Percentiles rank a stretch among this genome's conserved stretches.
These are phyloP conservation scores for Uria lomvia DNA, from an alignment of 2,113 vertebrate species.

Conservation along the genomic window DNA sequence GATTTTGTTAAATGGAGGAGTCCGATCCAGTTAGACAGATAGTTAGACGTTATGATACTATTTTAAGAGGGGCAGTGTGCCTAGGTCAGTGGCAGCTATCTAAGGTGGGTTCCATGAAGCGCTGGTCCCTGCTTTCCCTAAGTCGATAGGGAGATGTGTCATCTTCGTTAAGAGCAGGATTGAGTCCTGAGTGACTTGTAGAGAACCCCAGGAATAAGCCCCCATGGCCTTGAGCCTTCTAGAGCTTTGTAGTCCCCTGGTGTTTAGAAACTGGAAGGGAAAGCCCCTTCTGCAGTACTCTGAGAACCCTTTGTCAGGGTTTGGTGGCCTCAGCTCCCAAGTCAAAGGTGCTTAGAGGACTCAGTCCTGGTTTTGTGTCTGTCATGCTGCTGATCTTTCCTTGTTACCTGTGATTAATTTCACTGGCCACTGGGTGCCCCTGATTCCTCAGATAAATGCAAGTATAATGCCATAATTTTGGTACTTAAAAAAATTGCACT, in stretches of 20 bases:
- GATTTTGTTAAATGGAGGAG: constrained; percentile 20
- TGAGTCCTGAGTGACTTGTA: background rate
- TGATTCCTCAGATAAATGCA: background rate
- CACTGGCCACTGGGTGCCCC: background rate
- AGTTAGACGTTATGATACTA: background rate
- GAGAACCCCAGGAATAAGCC: background rate
- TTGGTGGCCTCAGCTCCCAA: background rate
- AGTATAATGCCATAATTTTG: background rate
- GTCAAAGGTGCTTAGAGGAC: background rate
- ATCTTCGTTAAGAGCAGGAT: background rate
- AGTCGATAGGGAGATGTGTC: background rate
- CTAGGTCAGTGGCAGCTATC: background rate
- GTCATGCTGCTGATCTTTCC: background rate
- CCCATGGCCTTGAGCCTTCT: background rate
- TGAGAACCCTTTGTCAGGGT: background rate
- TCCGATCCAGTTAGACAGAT: background rate
- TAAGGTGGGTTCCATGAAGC: background rate
- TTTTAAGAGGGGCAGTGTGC: background rate
- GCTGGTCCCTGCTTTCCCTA: background rate
- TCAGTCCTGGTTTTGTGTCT: background rate
- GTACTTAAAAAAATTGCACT: background rate
- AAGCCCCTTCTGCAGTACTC: background rate
- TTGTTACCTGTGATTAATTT: background rate
- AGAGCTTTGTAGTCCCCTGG: background rate
- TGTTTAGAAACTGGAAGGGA: background rate